Evolutionary conservation across 2,888 invertebrate species (phyloP).

Genomic region (Trissolcus brochymenae): DNA sequence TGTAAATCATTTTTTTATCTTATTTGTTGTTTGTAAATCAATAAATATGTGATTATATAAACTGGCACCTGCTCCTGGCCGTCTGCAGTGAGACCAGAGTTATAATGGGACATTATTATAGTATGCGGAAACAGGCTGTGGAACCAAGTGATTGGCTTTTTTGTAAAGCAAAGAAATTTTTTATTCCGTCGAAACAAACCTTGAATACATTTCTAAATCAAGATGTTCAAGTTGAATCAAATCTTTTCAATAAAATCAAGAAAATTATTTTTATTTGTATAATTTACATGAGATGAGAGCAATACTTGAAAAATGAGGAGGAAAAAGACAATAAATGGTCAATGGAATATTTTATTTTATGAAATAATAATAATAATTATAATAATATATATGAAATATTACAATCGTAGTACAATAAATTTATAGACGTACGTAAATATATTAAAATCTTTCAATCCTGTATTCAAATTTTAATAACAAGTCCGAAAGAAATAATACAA

Average conservation of each 20-base stretch:
- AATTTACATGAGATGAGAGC: no score
- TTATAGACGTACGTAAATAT: conserved; percentile 40
- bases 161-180: no score
- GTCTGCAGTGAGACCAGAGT: conserved; percentile 3
- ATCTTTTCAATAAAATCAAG: no score
- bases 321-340: background rate
- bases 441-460: conserved; percentile 57
- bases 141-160: no score
- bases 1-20: no score
- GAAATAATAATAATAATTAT: conserved; percentile 29
- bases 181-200: no score
- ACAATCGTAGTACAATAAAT: conserved; percentile 47
- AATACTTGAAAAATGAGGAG: no score
- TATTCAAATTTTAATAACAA: conserved; percentile 31
- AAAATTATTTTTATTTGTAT: no score
- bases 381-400: conserved; percentile 45
- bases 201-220: no score
- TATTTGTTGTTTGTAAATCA: conserved; percentile 1
- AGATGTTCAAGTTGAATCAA: no score
- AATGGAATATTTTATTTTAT: conserved; percentile 22
- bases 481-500: conserved; percentile 12
- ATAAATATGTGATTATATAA: conserved; percentile 9
- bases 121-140: no score
- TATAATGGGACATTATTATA: no score
- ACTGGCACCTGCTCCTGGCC: background rate